These are phyloP conservation scores for Patella caerulea DNA, from an alignment of 2,888 invertebrate species.

Conservation along the genomic window DNA sequence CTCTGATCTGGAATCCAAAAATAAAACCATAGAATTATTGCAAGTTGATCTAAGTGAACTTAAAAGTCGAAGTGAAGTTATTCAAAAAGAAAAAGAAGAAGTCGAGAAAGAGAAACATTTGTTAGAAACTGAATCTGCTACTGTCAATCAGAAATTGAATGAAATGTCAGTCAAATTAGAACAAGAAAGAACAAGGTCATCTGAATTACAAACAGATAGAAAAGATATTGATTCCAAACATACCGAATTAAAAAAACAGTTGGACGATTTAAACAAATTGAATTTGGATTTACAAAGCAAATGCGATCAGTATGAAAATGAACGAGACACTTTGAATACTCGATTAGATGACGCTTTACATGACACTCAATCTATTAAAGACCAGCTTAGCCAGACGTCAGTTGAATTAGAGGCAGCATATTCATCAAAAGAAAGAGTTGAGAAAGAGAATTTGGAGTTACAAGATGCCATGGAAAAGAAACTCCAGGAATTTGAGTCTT, in stretches of 20 bases:
- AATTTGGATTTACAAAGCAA: conserved; percentile 14
- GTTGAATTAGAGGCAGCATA: conserved; percentile 32
- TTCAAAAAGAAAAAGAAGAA: background rate
- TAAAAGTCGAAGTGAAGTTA: background rate
- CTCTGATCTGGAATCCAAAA: conserved; percentile 14
- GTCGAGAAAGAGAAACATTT: background rate
- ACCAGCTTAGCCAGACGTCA: conserved; percentile 39
- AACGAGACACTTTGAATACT: conserved; percentile 36
- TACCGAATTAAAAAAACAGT: conserved; percentile 26
- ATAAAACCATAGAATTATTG: conserved; percentile 9
- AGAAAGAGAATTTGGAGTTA: conserved; percentile 3
- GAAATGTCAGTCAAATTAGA: conserved; percentile 32
- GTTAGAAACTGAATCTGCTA: no score
- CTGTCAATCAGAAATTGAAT: conserved; percentile 15
- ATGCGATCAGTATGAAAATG: conserved; percentile 23
- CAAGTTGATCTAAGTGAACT: conserved; percentile 19
- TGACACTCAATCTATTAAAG: conserved; percentile 37
- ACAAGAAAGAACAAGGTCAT: conserved; percentile 27
- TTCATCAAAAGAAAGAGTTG: conserved; percentile 14
- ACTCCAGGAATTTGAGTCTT: background rate
- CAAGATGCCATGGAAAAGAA: conserved; percentile 17
- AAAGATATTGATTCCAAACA: conserved; percentile 18
- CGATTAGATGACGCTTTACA: conserved; percentile 40
- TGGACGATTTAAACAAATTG: conserved; percentile 24
- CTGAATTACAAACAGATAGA: conserved; percentile 30